Evolutionary conservation across 2,113 vertebrate species (phyloP).

Genomic region (human (Homo sapiens)): DNA sequence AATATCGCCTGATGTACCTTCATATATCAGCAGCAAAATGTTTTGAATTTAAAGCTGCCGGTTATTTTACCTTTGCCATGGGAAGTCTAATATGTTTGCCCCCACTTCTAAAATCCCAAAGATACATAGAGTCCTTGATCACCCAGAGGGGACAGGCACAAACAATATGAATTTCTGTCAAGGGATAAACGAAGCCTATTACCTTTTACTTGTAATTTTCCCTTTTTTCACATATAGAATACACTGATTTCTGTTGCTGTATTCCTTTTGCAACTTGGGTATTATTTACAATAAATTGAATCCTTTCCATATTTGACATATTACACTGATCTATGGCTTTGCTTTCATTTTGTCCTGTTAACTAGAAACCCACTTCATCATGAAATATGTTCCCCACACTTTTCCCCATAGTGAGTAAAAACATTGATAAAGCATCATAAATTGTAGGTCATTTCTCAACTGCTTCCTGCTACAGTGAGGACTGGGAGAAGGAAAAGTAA

Average conservation of each 20-base stretch:
- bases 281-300: conserved; percentile 83
- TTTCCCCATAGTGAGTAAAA: conserved; percentile 80
- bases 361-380: conserved; percentile 85
- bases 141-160: fast-evolving
- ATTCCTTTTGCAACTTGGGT: conserved; percentile 72
- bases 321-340: conserved; percentile 84
- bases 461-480: conserved; percentile 69
- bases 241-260: conserved; percentile 72
- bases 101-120: conserved; percentile 51
- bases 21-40: conserved; percentile 20
- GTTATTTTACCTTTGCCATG: not conserved
- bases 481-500: conserved; percentile 74
- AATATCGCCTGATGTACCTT: not conserved
- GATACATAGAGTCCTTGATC: conserved; percentile 1
- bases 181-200: conserved; percentile 55
- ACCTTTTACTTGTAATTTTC: conserved; percentile 64
- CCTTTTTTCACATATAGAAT: conserved; percentile 67
- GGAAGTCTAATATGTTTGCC: conserved; percentile 25
- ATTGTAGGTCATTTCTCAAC: conserved; percentile 83
- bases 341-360: conserved; percentile 86
- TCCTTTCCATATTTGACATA: conserved; percentile 79
- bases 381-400: conserved; percentile 85
- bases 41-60: conserved; percentile 29
- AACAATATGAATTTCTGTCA: conserved; percentile 55
- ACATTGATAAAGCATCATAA: conserved; percentile 83